Base-by-base conservation (phyloP, 2,113 vertebrate species). In the Dolichotis patagonum region DNA sequence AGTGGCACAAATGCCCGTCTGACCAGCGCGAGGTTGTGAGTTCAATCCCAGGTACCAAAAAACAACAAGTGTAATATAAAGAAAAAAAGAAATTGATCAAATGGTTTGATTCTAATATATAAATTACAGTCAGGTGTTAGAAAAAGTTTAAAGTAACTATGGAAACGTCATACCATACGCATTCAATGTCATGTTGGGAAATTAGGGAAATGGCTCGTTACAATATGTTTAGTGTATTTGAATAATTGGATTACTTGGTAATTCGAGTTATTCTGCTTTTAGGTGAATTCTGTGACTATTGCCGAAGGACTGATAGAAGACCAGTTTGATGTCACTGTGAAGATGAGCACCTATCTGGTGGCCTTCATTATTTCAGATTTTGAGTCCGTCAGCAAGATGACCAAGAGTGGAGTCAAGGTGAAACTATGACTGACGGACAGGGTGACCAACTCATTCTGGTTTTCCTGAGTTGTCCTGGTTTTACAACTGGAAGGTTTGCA, bases 341-440 rank as follows among this genome's bases (percentile, higher is more conserved):
- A 98, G 98, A 99, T 99, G 99, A 99, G 99, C 96, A 99, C 99
- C 0, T 99, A 99, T 98, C 98, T 99, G 28, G 99, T 99, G 96
- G 99, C 99, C 87, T 99, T 99, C 97, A 99, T 99, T 1, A 96
- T 99, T 95, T 99, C 99, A 0, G 99, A 99, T 97, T 99, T 99
- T 96, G 97, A 99, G 96, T 99, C 99, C 24, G 98, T 99, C 97
- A 99, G 99, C 99, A 99, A 98, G 97, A 98, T 97, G 89, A 99
- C 99, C 38, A 87, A 98, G 81, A 99, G 98, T 0, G 99, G 99
- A 67, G 98, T 99, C 82, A 98, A 99, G 99, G 99, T 99, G 97
- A 98, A 88, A 10, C 32, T 75, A 19, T 63, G 67, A 85, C 49
- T 92, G 77, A n/a, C n/a, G n/a, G n/a, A 58, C 43, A 88, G 43